Evolutionary conservation across 2,113 vertebrate genomes (phyloP), one percentile per base, ranked within the genome.

Genomic region (Ornithorhynchus anatinus): DNA sequence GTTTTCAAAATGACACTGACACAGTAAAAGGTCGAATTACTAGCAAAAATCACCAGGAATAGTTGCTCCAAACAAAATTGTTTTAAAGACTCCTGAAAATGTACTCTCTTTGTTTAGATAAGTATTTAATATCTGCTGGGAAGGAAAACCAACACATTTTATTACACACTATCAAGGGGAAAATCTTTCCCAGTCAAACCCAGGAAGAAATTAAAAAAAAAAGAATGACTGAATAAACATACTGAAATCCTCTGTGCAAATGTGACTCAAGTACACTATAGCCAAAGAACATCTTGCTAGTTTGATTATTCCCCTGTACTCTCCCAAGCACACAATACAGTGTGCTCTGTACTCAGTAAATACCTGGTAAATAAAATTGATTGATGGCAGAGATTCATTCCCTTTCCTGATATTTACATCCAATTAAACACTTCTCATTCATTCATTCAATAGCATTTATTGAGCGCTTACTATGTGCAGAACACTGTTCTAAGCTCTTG

Each of bases 1-100:
- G 60, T 92, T 92, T 89, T 79, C 74, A 77, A 88, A 87, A 73
- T 51, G 75, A 74, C 89, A 86, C 75, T 88, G 87, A 86, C 86
- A 85, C 83, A 91, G 84, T 91, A 91, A 75, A 77, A 88, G 50
- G 36, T 37, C 2, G 17, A 77, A 39, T 23, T 29, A 36, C 13
- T 36, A 60, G 12, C 42, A 17, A 33, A 54, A 33, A 7, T 8
- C 40, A 27, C 11, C 35, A 19, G 16, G 1, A 27, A 33, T 38
- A 31, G 67, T 51, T 53, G 20, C 48, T 74, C 25, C 64, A 52
- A 83, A 70, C 68, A 16, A 59, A 16, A 20, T 2, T 22, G 50
- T 3, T 45, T 3, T 5, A 7, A 36, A 54, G 33, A 63, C 16
- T 59, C 19, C 36, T 27, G 5, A 32, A 67, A 44, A 64, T 19